Percentiles rank a stretch among this genome's conserved stretches.
Evolutionary conservation across 2,888 invertebrate genomes (phyloP).

Genomic region (Nemotelus pantherinus): DNA sequence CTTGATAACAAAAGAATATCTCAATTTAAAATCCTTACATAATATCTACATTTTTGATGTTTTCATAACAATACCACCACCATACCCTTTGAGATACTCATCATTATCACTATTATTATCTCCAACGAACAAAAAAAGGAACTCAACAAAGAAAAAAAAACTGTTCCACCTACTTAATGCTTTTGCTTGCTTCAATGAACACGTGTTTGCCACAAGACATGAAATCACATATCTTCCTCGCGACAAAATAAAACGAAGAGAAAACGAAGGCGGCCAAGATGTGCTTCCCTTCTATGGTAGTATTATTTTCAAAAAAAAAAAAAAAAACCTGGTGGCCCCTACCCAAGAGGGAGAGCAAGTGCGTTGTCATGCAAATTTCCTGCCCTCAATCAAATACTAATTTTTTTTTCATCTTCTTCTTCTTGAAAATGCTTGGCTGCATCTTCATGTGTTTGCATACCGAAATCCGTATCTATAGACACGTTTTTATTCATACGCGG

Average conservation of each 20-base stretch:
- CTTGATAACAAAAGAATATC: no score
- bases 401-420: not conserved
- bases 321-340: no score
- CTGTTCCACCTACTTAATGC: conserved; percentile 8
- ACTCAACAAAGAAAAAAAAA: not conserved
- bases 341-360: not conserved
- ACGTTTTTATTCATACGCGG: not conserved
- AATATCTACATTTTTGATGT: no score
- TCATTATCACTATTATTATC: no score
- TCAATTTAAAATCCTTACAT: no score
- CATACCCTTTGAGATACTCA: no score
- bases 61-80: no score
- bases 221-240: conserved; percentile 8
- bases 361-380: conserved; percentile 41
- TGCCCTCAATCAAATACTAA: conserved; percentile 18
- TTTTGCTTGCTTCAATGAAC: conserved; percentile 23
- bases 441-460: not conserved
- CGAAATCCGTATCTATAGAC: not conserved
- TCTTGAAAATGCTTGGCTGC: not conserved
- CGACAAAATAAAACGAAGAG: not conserved
- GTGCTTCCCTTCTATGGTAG: not conserved
- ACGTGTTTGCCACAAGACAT: conserved; percentile 41
- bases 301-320: not conserved
- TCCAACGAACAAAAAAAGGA: not conserved
- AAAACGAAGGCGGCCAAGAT: not conserved